phyloP scores from a whole-genome alignment of 2,113 vertebrate species.

The Clarias magur region DNA sequence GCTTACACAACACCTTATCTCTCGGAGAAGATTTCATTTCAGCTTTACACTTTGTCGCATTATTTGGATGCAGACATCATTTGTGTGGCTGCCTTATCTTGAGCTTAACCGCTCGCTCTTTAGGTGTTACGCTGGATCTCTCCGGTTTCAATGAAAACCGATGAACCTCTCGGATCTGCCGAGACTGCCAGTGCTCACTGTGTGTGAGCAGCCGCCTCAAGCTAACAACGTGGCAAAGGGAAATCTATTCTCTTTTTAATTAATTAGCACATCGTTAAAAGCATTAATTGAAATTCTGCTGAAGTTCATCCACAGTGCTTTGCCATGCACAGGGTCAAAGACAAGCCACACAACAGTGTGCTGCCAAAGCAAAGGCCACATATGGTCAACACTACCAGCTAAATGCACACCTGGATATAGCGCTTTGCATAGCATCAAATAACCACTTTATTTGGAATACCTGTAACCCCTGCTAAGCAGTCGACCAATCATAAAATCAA shows the following conservation, averaged over 20 bases:
- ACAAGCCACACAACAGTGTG: not conserved
- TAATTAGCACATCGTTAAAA: conserved; percentile 37
- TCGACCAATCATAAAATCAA: not conserved
- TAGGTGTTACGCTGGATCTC: not conserved
- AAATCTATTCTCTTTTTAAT: conserved; percentile 44
- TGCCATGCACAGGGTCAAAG: not conserved
- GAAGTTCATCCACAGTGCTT: conserved; percentile 18
- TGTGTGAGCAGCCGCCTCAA: conserved; percentile 24
- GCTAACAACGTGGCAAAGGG: conserved; percentile 26
- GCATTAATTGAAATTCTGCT: conserved; percentile 42
- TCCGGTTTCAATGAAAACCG: conserved; percentile 13
- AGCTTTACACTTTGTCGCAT: not conserved
- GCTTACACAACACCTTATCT: conserved; percentile 6
- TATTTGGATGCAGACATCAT: conserved; percentile 5
- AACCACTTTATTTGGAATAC: not conserved
- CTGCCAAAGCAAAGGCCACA: conserved; percentile 2
- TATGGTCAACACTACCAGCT: not conserved
- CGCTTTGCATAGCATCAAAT: not conserved
- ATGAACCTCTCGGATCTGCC: conserved; percentile 22
- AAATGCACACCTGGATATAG: not conserved
- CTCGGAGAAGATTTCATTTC: not conserved
- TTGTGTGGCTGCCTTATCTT: not conserved
- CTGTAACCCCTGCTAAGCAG: not conserved
- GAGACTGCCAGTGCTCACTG: not conserved
- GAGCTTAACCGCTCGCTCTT: not conserved